Conservation (phyloP, 2,888 invertebrate species). For the Ferdinandea cuprea region DNA sequence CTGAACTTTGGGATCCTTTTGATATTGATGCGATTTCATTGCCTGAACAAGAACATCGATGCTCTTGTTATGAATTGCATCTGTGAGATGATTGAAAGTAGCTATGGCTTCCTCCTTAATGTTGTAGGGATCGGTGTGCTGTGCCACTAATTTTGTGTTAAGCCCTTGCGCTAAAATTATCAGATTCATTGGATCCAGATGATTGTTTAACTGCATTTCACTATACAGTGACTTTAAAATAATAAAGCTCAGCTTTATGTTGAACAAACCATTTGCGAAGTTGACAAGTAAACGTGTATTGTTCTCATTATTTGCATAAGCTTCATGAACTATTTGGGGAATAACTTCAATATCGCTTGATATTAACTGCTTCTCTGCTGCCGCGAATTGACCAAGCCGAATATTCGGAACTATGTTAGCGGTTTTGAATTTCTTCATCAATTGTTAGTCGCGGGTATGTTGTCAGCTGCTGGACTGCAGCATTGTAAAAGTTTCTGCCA, state of each 20-base stretch:
- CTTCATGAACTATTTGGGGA: too few species aligned
- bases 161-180: background rate
- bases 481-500: too few species aligned
- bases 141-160: background rate
- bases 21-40: constrained; percentile 17
- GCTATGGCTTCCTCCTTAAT: background rate
- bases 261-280: background rate
- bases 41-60: background rate
- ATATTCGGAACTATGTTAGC: too few species aligned
- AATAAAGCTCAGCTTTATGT: background rate
- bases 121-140: background rate
- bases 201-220: background rate
- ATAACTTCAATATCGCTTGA: too few species aligned
- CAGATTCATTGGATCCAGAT: constrained; percentile 15
- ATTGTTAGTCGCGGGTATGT: too few species aligned
- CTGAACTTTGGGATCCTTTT: background rate
- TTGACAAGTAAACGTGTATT: too few species aligned
- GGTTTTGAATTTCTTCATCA: too few species aligned
- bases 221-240: background rate
- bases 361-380: too few species aligned
- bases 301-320: too few species aligned
- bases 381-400: too few species aligned
- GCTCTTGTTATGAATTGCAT: background rate
- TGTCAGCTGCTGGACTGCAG: too few species aligned
- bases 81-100: background rate